Base-by-base conservation (phyloP, 1,140 invertebrate species). In the Eupristina koningsbergeri region DNA sequence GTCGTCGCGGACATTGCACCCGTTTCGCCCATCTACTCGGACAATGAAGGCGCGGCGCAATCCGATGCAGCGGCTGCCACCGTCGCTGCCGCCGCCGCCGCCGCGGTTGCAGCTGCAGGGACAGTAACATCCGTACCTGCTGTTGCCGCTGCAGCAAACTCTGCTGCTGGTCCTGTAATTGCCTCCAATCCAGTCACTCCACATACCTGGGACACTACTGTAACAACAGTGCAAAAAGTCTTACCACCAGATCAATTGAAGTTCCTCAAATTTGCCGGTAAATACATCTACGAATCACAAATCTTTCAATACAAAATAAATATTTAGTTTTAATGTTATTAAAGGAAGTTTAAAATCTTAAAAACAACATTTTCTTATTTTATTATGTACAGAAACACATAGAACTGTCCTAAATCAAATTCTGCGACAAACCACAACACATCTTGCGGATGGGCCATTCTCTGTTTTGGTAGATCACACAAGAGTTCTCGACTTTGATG, bases 401-500 rank as follows among this genome's bases (percentile, higher is more conserved):
- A 94, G 97, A 79, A 96, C 96, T 17, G 97, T 98, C 45, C 92
- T 98, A 19, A 98, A 98, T 88, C 97, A 98, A 93, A 98, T 98
- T 81, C 92, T 98, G 41, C 94, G 97, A 9, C 97, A 98, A 92
- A 97, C 96, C 3, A 96, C 96, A 0, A 95, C 95, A 3, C 97
- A 97, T 87, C 93, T 98, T 22, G 95, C 96, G 15, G 97, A 98
- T 88, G 96, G 97, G 31, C 97, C 97, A 19, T 98, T 98, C 89
- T 95, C 96, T 36, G 96, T 98, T 0, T 93, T 98, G 3, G 97
- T 98, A 9, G 96, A 98, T 91, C 97, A 98, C 88, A 98, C 97
- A 0, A 93, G 97, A 87, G 96, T 98, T 77, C 91, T 97, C 45
- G 98, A 98, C 91, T 98, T 98, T 92, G 98, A 98, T 91, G 97